Base-by-base conservation (phyloP, 2,888 invertebrate genomes). In the Helleia helle region DNA sequence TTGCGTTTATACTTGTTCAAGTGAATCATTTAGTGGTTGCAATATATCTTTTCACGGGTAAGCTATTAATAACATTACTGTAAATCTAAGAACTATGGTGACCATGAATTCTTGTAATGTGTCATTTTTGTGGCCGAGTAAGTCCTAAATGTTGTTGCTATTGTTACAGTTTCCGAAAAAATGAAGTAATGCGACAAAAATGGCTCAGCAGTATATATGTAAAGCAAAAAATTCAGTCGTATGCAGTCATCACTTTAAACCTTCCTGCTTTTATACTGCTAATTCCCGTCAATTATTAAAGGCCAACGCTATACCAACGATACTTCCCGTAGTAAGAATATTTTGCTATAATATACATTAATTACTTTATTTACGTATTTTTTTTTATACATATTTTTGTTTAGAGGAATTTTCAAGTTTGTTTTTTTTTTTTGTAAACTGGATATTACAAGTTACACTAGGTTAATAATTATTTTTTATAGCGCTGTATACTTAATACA, bases 201-300 rank as follows among this genome's bases (percentile, higher is more conserved):
- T 31, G 15, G 31, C 14, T 31, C 31, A 31, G 31, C 31, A 31
- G 15, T 31, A 17, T 31, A 22, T 12, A 9, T 11, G 18, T 24
- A 11, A 36, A 18, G 36, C 36, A 36, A 36, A 36, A 24, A 36
- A 36, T 25, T 36, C 36, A 22, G 36, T 36, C 13, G 25, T 36
- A 36, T 36, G 36, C 25, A 36, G 36, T 36, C 14, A 25, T 36
- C 36, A 36, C 4, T 36, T 36, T 25, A 25, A 36, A 24, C 36
- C 24, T 14, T 36, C 36, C 25, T 36, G 36, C 36, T 36, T 36
- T 36, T 36, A 36, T 36, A 36, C 24, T 36, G 36, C 36, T 25
- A 36, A 36, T 36, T 36, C 36, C 36, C 36, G 36, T 4, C 36
- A 36, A 36, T 24, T 36, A 36, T 36, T 36, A 36, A 36, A 36